A percentile compares a stretch with the other conserved stretches of the same genome.
Conservation (phyloP, 2,888 invertebrate genomes). For the Dioctria linearis region DNA sequence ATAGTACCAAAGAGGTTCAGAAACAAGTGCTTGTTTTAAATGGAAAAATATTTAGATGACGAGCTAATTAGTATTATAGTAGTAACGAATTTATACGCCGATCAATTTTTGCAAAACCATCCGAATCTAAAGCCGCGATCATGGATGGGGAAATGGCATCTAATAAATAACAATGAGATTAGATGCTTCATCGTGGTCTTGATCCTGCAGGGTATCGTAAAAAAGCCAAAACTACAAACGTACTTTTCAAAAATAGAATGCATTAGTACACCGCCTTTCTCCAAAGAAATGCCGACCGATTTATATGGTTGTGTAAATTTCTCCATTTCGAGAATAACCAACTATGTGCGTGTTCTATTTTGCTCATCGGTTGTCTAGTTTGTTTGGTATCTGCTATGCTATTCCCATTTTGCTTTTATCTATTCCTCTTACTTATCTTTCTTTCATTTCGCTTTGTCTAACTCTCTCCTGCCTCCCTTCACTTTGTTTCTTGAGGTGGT, state of each 20-base stretch:
- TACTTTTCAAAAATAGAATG: constrained; percentile 18
- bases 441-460: too few species aligned
- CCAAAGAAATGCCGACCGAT: constrained; percentile 24
- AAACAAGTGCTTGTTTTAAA: background rate
- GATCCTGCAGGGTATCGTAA: background rate
- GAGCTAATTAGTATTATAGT: constrained; percentile 12
- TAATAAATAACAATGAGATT: background rate
- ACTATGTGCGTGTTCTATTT: too few species aligned
- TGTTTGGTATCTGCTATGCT: too few species aligned
- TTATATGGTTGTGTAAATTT: constrained; percentile 19
- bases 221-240: background rate
- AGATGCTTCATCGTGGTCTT: background rate
- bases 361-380: too few species aligned
- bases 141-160: background rate
- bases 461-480: too few species aligned
- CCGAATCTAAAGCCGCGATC: background rate
- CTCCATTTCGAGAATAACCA: constrained; percentile 32
- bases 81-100: constrained; percentile 19
- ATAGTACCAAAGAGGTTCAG: background rate
- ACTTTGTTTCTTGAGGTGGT: too few species aligned
- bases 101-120: background rate
- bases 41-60: too few species aligned
- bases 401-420: too few species aligned
- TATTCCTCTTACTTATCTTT: too few species aligned
- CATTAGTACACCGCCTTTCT: background rate